Conservation (phyloP, 2,888 invertebrate species). For the Empis livida region DNA sequence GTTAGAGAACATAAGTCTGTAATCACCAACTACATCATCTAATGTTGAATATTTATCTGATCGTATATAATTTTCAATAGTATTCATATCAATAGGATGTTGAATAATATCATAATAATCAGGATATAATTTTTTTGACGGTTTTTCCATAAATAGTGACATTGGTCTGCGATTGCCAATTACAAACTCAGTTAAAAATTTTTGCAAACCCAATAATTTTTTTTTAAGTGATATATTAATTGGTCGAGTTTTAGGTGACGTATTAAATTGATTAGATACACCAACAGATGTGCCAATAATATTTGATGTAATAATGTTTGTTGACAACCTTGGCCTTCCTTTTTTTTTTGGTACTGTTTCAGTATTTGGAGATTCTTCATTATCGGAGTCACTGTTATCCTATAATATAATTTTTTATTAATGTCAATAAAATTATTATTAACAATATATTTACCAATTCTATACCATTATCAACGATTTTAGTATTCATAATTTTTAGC, state of each 20-base stretch:
- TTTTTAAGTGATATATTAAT: constrained; percentile 46
- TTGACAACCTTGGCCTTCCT: constrained; percentile 27
- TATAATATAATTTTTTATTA: constrained; percentile 3
- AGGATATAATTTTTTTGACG: constrained; percentile 86
- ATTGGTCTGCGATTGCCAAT: constrained; percentile 75
- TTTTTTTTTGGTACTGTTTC: constrained; percentile 22
- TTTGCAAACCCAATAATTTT: constrained; percentile 69
- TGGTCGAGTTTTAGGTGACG: constrained; percentile 27
- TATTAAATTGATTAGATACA: constrained; percentile 6
- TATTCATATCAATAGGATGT: constrained; percentile 89
- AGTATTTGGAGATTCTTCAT: constrained; percentile 10
- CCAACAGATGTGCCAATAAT: not conserved
- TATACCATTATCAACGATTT: constrained; percentile 39
- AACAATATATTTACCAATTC: not conserved
- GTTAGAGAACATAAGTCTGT: constrained; percentile 91
- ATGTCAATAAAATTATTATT: not conserved
- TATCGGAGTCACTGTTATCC: constrained; percentile 18
- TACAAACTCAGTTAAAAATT: constrained; percentile 53
- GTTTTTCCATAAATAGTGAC: constrained; percentile 90
- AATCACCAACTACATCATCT: constrained; percentile 77
- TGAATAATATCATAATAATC: constrained; percentile 91
- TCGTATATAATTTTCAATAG: constrained; percentile 84
- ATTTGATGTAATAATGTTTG: constrained; percentile 21
- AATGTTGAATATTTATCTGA: constrained; percentile 67
- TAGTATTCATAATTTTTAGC: constrained; percentile 70